Base-by-base conservation (phyloP, 92 coral and sea anemone species). In the Parazoanthus atlanticus region DNA sequence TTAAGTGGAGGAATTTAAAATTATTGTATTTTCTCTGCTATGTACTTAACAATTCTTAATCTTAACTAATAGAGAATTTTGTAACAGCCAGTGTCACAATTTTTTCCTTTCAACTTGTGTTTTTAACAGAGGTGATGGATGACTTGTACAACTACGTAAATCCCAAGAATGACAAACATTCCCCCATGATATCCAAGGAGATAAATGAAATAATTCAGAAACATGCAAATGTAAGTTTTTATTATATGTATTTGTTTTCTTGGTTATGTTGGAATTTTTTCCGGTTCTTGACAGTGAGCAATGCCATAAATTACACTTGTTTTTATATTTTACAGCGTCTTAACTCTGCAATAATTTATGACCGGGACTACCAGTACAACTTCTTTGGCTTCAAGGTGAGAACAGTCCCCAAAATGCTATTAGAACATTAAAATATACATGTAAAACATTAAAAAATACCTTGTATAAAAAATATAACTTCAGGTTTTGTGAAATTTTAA, bases 331-430 rank as follows among this genome's bases (percentile, higher is more conserved):
- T 90, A 5, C 87, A 97, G 99, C 79, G 89, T 74, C 93, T 97
- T 10, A 94, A 97, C 85, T 93, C 99, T 25, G 98, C 97, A 3
- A 97, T 97, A 74, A 97, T 97, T 80, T 97, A 97, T 91, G 99
- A 95, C 72, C 86, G 99, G 79, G 99, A 97, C 71, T 97, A 94
- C 67, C 95, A 95, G 58, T 97, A 97, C 85, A 95, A 96, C 82
- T 97, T 94, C 89, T 97, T 97, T 95, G 99, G 99, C 34, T 93
- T 97, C 92, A 97, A 97, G 98, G 99, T 97, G 91, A 76, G 64
- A 61, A 19, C 8, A 21, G 26, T 61, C 0, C 26, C 4, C 9
- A 4, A 61, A 61, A 19, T 1, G 69, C 26, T 23, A 0, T 61
- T 61, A 25, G 26, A 61, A 1, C 38, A 36, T 36, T 36, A 36